Evolutionary conservation across 1,140 invertebrate species (phyloP).

Genomic region (Cydia strobilella): DNA sequence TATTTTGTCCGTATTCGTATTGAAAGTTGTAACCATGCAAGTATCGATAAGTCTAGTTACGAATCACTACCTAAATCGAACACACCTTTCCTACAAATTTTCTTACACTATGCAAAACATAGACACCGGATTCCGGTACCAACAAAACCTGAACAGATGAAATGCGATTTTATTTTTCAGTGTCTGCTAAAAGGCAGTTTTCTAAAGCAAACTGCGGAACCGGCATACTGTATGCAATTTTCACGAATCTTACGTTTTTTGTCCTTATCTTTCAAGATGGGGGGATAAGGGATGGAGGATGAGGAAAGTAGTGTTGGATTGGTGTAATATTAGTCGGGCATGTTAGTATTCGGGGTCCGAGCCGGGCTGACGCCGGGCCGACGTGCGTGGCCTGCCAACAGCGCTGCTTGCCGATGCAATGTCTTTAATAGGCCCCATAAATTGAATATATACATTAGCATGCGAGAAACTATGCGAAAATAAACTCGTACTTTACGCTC

Average conservation of each 20-base stretch:
- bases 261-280: not conserved
- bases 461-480: conserved; percentile 39
- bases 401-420: conserved; percentile 45
- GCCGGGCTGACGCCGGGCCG: conserved; percentile 32
- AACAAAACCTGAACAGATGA: conserved; percentile 24
- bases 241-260: not conserved
- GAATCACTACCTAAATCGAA: not conserved
- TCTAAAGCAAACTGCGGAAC: conserved; percentile 46
- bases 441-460: conserved; percentile 58
- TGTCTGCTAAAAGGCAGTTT: conserved; percentile 56
- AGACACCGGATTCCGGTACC: conserved; percentile 16
- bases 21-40: not conserved
- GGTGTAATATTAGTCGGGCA: conserved; percentile 26
- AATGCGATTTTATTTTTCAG: conserved; percentile 56
- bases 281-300: not conserved
- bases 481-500: conserved; percentile 32
- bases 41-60: not conserved
- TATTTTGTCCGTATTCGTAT: too few species aligned
- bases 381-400: conserved; percentile 29
- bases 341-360: conserved; percentile 51
- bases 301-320: not conserved
- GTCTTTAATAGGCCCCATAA: conserved; percentile 60
- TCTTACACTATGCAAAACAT: conserved; percentile 4
- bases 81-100: not conserved
- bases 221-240: not conserved